phyloP scores from a whole-genome alignment of 35 echinoderm and acorn worm genomes.

The Patiria miniata region DNA sequence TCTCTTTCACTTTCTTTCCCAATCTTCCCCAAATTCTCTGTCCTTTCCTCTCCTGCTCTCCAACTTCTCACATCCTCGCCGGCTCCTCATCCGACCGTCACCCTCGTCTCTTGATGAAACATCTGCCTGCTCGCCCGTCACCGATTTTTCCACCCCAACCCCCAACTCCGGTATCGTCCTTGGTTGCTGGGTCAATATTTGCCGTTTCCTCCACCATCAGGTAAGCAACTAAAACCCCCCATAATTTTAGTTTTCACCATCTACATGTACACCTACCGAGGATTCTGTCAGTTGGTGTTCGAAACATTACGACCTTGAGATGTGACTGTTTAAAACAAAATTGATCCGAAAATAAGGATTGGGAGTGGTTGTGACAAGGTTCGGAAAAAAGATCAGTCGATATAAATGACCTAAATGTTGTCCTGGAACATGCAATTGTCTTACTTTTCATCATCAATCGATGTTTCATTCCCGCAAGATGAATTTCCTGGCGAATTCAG shows the following conservation, averaged over 20 bases:
- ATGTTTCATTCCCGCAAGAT: too few relatives aligned
- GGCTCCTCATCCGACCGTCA: not conserved
- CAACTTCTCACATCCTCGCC: not conserved
- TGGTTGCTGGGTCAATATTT: constrained; percentile 21
- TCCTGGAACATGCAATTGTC: too few relatives aligned
- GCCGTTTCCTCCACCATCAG: not conserved
- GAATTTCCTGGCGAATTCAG: not conserved
- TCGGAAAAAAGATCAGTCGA: too few relatives aligned
- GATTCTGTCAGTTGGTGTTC: too few relatives aligned
- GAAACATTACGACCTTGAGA: constrained; percentile 11
- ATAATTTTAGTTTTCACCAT: too few relatives aligned
- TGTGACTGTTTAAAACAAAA: not conserved
- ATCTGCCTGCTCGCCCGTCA: not conserved
- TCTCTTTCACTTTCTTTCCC: not conserved
- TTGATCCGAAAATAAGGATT: not conserved
- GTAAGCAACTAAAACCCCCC: not conserved
- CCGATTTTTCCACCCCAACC: not conserved
- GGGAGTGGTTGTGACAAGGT: not conserved
- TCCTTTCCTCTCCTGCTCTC: not conserved
- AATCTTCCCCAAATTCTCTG: not conserved
- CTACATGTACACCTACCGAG: too few relatives aligned
- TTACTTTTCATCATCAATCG: too few relatives aligned
- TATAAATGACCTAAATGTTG: too few relatives aligned
- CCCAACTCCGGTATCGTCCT: not conserved
- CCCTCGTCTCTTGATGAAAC: constrained; percentile 1